A percentile compares a stretch with the other conserved stretches of the same genome.
These are phyloP conservation scores for Pelagia noctiluca DNA, from an alignment of 30 jellyfish, hydroid and myxozoan species.

Conservation along the genomic window DNA sequence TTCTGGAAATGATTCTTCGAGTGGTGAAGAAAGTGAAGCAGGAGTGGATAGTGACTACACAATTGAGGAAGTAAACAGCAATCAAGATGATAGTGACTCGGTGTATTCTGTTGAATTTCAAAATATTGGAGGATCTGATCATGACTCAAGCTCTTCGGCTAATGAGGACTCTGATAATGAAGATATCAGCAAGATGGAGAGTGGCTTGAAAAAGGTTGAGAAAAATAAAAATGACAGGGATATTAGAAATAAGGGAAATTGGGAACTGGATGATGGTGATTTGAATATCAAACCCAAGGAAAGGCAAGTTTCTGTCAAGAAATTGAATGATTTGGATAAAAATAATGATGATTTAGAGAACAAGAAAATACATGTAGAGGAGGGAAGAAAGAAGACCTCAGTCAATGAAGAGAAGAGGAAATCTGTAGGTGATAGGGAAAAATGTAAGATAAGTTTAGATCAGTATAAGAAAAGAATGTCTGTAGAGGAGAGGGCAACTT, in stretches of 20 bases:
- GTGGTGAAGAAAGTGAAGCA: constrained; percentile 22
- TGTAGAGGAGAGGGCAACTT: background rate
- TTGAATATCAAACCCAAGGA: background rate
- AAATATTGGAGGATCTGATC: constrained; percentile 64
- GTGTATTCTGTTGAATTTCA: constrained; percentile 61
- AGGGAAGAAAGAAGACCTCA: background rate
- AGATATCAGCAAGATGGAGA: background rate
- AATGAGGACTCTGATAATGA: background rate
- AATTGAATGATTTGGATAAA: too few relatives aligned
- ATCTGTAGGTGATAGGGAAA: background rate
- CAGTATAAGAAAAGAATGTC: background rate
- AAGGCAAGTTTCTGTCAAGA: background rate
- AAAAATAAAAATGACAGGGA: background rate
- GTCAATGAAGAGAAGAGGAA: background rate
- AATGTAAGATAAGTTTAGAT: background rate
- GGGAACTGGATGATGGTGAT: background rate
- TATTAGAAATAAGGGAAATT: background rate
- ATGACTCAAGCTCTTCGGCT: constrained; percentile 6
- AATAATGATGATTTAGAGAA: background rate
- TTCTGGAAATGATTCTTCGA: too few relatives aligned
- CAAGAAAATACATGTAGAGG: background rate
- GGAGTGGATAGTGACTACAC: constrained; percentile 69
- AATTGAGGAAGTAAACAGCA: constrained; percentile 55
- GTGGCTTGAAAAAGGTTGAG: background rate
- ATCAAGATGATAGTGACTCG: constrained; percentile 48